These are phyloP conservation scores for Papilio machaon DNA, from an alignment of 1,140 invertebrate genomes.

Conservation along the genomic window DNA sequence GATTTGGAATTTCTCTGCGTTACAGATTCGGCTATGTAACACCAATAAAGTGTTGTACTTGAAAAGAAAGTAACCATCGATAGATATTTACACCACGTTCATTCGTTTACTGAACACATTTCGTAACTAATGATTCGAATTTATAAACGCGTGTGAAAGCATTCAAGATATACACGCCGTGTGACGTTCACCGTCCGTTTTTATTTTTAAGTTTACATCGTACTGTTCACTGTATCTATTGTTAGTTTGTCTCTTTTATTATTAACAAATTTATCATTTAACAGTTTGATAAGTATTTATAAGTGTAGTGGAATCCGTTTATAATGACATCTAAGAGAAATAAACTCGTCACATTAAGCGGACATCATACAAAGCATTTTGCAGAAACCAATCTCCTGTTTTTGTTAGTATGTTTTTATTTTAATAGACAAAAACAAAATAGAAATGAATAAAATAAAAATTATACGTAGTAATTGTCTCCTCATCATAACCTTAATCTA, in stretches of 20 bases:
- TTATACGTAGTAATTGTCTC: no score
- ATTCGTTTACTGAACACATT: conserved; percentile 34
- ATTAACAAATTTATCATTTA: not conserved
- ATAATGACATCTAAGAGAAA: no score
- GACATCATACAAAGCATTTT: no score
- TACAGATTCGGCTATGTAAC: conserved; percentile 62
- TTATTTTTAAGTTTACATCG: conserved; percentile 30
- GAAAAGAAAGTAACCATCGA: conserved; percentile 68
- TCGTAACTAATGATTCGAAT: conserved; percentile 34
- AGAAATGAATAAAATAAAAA: no score
- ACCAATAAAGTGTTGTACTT: conserved; percentile 48
- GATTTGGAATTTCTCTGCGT: conserved; percentile 70
- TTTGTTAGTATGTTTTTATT: no score
- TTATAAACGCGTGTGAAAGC: conserved; percentile 37
- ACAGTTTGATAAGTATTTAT: not conserved
- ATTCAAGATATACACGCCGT: conserved; percentile 26
- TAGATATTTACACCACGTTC: conserved; percentile 52
- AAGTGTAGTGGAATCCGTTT: no score
- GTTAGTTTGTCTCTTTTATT: not conserved
- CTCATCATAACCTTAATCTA: no score
- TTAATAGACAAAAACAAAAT: no score
- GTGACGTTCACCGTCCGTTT: conserved; percentile 8
- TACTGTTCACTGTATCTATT: not conserved
- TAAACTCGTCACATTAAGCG: no score
- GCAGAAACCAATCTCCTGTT: no score